Evolutionary conservation across 2,888 invertebrate genomes (phyloP).

Genomic region (Pegoplata infirma): DNA sequence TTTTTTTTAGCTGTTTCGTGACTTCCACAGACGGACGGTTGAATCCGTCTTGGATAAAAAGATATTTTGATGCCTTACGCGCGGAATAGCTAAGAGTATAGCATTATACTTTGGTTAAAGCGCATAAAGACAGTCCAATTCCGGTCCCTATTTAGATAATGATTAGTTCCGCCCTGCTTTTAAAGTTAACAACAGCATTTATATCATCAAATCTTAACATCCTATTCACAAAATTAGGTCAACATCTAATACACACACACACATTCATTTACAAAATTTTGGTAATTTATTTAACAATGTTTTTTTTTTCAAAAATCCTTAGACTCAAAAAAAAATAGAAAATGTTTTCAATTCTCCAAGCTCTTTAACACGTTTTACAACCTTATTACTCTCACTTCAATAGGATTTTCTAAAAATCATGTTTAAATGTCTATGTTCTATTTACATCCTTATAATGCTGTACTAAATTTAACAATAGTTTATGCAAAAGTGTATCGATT

Average conservation of each 20-base stretch:
- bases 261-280: no score
- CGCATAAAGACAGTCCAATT: no score
- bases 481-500: slow-evolving; percentile 52
- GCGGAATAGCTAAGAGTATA: no score
- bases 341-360: slow-evolving; percentile 6
- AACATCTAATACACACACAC: no score
- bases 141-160: no score
- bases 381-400: slow-evolving; percentile 31
- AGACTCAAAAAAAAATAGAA: neutral
- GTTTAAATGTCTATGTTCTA: slow-evolving; percentile 24
- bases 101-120: no score
- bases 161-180: neutral
- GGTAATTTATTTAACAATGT: slow-evolving; percentile 17
- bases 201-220: neutral
- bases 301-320: neutral
- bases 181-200: neutral
- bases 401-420: slow-evolving; percentile 20
- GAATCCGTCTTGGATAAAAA: no score
- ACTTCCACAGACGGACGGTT: no score
- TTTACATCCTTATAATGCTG: slow-evolving; percentile 47
- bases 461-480: slow-evolving; percentile 49
- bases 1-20: no score
- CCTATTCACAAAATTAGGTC: slow-evolving; percentile 23
- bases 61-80: no score
- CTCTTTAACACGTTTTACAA: slow-evolving; percentile 45